Evolutionary conservation across 1,140 invertebrate genomes (phyloP), one percentile per base, ranked within the genome.

Genomic region (Papilio aristodemus): DNA sequence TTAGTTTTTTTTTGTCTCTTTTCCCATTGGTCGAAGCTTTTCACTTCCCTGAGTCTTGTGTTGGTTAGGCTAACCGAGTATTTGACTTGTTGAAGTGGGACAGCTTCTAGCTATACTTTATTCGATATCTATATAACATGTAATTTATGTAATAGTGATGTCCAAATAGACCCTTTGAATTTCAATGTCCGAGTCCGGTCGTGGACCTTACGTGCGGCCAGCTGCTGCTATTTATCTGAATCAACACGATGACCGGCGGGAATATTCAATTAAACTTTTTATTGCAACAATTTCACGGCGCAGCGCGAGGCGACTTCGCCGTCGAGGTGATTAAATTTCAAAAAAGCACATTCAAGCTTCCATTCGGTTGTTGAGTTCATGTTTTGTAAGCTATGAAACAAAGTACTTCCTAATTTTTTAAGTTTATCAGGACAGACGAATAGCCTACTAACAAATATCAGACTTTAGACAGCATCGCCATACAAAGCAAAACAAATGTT

Each of bases 111-210:
- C n/a, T n/a, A n/a, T n/a, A n/a, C n/a, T n/a, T n/a, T n/a, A n/a
- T n/a, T n/a, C n/a, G n/a, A n/a, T 50, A 11, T 50, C 17, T 4
- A 50, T 50, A 19, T 9, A 9, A 50, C 19, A 13, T 6, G 2
- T 32, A 19, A 8, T 50, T 17, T 50, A 19, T 19, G 14, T 46
- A 17, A 46, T 22, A 19, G 10, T n/a, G 1, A 0, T 0, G 5
- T 46, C 19, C 1, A 46, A 46, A 17, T 46, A 10, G 73, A 75
- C 77, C 72, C 78, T 81, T 83, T 73, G 78, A 78, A 77, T 84
- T 81, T 83, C 76, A 82, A 89, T 87, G 80, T 87, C 84, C 82
- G 86, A 50, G 46, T 50, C 19, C 8, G 89, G 87, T 91, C 78
- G 75, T 76, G 69, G 84, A 82, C 81, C 85, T 79, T 78, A 73